Base-by-base conservation (phyloP, 2,888 invertebrate species). In the Synanthedon formicaeformis region DNA sequence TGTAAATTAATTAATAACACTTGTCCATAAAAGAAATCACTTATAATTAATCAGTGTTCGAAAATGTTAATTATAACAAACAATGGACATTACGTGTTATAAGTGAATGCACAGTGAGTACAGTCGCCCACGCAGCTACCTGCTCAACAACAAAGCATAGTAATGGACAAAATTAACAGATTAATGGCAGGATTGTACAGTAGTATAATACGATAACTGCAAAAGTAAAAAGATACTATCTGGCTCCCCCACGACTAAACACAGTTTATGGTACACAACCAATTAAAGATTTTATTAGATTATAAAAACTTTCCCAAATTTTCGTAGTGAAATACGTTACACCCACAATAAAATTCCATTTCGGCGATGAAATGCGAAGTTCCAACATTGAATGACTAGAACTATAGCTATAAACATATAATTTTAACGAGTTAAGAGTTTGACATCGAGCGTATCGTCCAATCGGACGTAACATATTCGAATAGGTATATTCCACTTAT, bases 351-450 rank as follows among this genome's bases (percentile, higher is more conserved):
- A 65, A 65, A 63, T 59, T 56, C 53, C 56, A 56, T 56, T 58
- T 62, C 58, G 63, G 61, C 60, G 58, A 57, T 58, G 63, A 53
- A 58, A 49, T 49, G 49, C 49, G 49, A 49, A 18, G 23, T 49
- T 18, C 49, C 6, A 49, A 49, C 49, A 45, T 49, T 49, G 11
- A 49, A 14, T 23, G 49, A 49, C 10, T 16, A 18, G 60, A 63
- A 65, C 62, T 65, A 57, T 53, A 62, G 60, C 60, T 62, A 62
- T 62, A 63, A 60, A 67, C 60, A 61, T 66, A 67, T 70, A 69
- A 66, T 71, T 74, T 73, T 73, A 70, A 74, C 67, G 69, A 75
- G 71, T 73, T 60, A 65, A 65, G 70, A 69, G 65, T 73, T 72
- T 71, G 62, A 68, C 65, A 64, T 66, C 57, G 60, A 56, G 50